A percentile compares a stretch with the other conserved stretches of the same genome.
These are phyloP conservation scores for Noctua comes DNA, from an alignment of 2,888 invertebrate genomes.

Conservation along the genomic window DNA sequence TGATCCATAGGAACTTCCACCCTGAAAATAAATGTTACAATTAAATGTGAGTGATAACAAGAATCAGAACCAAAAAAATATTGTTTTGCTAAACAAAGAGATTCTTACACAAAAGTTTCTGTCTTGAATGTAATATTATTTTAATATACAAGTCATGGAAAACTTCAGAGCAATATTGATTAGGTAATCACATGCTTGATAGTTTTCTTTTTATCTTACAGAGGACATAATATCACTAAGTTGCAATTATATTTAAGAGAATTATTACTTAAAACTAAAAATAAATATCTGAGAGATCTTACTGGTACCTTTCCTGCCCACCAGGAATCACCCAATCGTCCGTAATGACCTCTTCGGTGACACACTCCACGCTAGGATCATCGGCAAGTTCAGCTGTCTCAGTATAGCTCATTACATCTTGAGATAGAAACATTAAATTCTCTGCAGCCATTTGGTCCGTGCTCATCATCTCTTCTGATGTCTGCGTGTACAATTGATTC, in stretches of 20 bases:
- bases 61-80: too few relatives aligned
- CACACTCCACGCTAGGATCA: conserved; percentile 90
- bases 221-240: background rate
- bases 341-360: conserved; percentile 95
- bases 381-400: conserved; percentile 82
- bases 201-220: background rate
- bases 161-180: background rate
- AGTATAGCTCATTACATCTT: conserved; percentile 88
- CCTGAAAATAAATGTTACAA: conserved; percentile 79
- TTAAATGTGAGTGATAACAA: background rate
- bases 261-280: background rate
- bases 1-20: conserved; percentile 93
- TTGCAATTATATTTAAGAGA: background rate
- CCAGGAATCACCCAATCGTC: conserved; percentile 95
- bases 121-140: background rate
- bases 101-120: background rate
- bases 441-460: conserved; percentile 92
- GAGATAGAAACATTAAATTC: conserved; percentile 91
- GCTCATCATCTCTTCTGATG: conserved; percentile 83
- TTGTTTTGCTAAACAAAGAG: background rate
- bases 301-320: conserved; percentile 92
- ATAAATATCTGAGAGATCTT: conserved; percentile 21
- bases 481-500: conserved; percentile 69
- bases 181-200: background rate
- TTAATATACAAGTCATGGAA: background rate